Percentiles rank a stretch among this genome's conserved stretches.
Conservation (phyloP, 2,113 vertebrate species). For the Malurus cyaneus region DNA sequence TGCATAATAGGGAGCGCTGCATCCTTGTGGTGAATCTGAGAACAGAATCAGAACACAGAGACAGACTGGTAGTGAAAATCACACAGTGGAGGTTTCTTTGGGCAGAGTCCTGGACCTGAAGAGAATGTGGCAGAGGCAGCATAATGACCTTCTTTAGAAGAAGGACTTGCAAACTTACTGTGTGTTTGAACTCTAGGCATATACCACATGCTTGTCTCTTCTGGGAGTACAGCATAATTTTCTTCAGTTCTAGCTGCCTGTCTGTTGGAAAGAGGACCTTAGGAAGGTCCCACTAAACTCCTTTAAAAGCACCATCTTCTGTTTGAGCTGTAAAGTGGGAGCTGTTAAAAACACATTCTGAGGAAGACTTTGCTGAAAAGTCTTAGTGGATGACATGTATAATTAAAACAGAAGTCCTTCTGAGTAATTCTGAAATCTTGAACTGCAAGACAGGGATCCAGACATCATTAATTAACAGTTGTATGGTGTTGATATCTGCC, state of each 20-base stretch:
- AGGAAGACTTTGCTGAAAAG: background rate
- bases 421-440: background rate
- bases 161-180: background rate
- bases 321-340: background rate
- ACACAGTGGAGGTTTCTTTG: rapidly evolving
- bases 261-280: background rate
- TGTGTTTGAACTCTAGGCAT: background rate
- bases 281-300: background rate
- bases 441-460: background rate
- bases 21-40: background rate
- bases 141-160: background rate
- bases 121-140: background rate
- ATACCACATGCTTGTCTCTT: background rate
- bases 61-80: background rate
- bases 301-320: background rate
- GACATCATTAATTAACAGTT: background rate
- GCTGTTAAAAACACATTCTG: background rate
- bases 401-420: background rate
- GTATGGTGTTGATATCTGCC: background rate
- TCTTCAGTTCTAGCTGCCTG: background rate
- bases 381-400: background rate
- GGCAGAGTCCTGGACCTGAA: background rate
- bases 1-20: background rate
- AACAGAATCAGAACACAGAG: background rate
- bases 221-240: background rate